Evolutionary conservation across 2,113 vertebrate species (phyloP), one percentile per base, ranked within the genome.

Genomic region (Dunckerocampus dactyliophorus): DNA sequence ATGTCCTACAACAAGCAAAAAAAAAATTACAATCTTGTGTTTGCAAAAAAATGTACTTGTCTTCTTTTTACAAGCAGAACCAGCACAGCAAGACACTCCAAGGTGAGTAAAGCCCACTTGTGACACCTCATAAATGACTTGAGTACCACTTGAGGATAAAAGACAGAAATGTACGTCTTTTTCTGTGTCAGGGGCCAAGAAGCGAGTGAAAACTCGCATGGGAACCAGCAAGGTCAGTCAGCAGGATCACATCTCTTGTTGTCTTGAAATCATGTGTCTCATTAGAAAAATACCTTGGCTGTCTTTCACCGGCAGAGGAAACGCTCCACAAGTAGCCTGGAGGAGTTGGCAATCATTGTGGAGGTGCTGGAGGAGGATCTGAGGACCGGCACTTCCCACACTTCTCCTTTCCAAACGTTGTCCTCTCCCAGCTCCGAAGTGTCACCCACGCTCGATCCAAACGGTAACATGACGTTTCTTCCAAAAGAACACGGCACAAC

Each of bases 361-460:
- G 93, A 95, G 77, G 91, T 95, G 4, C 81, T 95, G 71, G 92
- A 95, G 70, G 92, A 94, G 65, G 93, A 95, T 22, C 83, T 95
- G 19, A 89, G 84, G 59, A 60, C 72, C 5, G 78, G 85, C 55
- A 83, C 47, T 12, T 54, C 34, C 1, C 37, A 47, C 34, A 50
- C 8, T 13, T 34, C 74, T 31, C 15, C 34, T 8, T 21, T 58
- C 6, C 31, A 0, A 0, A 56, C 34, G 12, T n/a, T n/a, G n/a
- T 14, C 49, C 48, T 19, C 46, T 59, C 47, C 21, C n/a, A n/a
- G n/a, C n/a, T n/a, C n/a, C n/a, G n/a, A n/a, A n/a, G n/a, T n/a
- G n/a, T n/a, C n/a, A n/a, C n/a, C n/a, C n/a, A 8, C 37, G 37
- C 2, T 17, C 42, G 63, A 54, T 48, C 28, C 63, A 19, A 8